Evolutionary conservation across 1,140 invertebrate species (phyloP).

Genomic region (Diorhabda carinulata): DNA sequence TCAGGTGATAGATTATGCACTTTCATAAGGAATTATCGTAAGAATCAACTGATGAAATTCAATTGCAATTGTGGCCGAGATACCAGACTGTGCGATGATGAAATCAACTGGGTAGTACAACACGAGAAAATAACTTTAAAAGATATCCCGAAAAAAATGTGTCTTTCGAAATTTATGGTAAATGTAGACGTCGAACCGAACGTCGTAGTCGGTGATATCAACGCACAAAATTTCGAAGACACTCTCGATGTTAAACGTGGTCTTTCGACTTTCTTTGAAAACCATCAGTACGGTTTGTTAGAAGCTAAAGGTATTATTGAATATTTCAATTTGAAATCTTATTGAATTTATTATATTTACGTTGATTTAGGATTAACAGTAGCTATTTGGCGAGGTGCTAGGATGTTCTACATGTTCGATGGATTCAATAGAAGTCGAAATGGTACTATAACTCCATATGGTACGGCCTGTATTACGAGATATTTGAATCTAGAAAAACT

Average conservation of each 20-base stretch:
- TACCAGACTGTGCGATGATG: constrained; percentile 36
- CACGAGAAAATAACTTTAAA: constrained; percentile 47
- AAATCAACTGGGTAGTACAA: constrained; percentile 26
- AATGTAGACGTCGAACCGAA: constrained; percentile 42
- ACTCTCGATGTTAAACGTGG: constrained; percentile 34
- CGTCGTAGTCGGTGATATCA: constrained; percentile 47
- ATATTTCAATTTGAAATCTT: background rate
- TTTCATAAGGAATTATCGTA: constrained; percentile 29
- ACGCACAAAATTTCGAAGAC: constrained; percentile 41
- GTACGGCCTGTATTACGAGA: constrained; percentile 46
- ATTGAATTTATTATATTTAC: background rate
- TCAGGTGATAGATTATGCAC: constrained; percentile 50
- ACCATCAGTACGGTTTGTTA: constrained; percentile 40
- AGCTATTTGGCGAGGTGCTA: constrained; percentile 47
- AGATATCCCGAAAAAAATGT: constrained; percentile 43
- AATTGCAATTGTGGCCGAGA: constrained; percentile 26
- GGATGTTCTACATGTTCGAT: constrained; percentile 51
- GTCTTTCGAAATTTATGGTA: constrained; percentile 35
- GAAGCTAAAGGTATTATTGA: constrained; percentile 40
- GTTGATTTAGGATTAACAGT: constrained; percentile 35
- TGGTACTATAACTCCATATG: constrained; percentile 45
- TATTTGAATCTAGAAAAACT: constrained; percentile 46
- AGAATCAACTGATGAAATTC: constrained; percentile 39
- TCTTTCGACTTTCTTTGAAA: constrained; percentile 32
- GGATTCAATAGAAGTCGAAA: constrained; percentile 49